Base-by-base conservation (phyloP, 2,797 vertebrate species). In the Bradypodion ventrale region DNA sequence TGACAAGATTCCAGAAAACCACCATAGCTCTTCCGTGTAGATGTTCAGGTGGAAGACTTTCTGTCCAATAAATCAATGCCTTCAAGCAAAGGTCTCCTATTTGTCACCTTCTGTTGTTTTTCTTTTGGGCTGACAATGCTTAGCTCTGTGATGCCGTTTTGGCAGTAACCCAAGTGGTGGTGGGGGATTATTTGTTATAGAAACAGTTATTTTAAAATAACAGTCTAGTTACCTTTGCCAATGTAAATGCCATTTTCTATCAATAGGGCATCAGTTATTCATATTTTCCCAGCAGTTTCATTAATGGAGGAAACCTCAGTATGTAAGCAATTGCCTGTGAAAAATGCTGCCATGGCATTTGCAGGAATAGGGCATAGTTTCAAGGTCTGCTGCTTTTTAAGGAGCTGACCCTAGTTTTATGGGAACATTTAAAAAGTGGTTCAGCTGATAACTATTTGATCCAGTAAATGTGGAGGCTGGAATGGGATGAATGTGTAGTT, bases 141-240 rank as follows among this genome's bases (percentile, higher is more conserved):
- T 68, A 66, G 35, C 40, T 75, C 6, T 16, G 10, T 37, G 40
- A 85, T 27, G 68, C 5, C 12, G 46, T 63, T 27, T 69, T 62
- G 40, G 42, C 19, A 42, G 7, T 35, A 42, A 37, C 73, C 52
- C 25, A 68, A 66, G 16, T 56, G 15, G 52, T 40, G 65, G 9
- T n/a, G 52, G 46, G 56, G 37, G 4, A 78, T 12, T 15, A 13
- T 8, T 56, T 75, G 15, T 63, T 81, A 37, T 59, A 60, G 23
- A 37, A 81, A 60, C 10, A 37, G 63, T 75, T 13, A 66, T 40
- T 16, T 68, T 27, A 80, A 75, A 80, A 75, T 80, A 85, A 42
- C 35, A 25, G 25, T 32, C n/a, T 78, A 56, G 60, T 74, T 74
- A 35, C 35, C 21, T 85, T 65, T 44, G 62, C 37, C 62, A n/a